Base-by-base conservation (phyloP, 2,888 invertebrate genomes). In the Liopterus haemorrhoidalis region DNA sequence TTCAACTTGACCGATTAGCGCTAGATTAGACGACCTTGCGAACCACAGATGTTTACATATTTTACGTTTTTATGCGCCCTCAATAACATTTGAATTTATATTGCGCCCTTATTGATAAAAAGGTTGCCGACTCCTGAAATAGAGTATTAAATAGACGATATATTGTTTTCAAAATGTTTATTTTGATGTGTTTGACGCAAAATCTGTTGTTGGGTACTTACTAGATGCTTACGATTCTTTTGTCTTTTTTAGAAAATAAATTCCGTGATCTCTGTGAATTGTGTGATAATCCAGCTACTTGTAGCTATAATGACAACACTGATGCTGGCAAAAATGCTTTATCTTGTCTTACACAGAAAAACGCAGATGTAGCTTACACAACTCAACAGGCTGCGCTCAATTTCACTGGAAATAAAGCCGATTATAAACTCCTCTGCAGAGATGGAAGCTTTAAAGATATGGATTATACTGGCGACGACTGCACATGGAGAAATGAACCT, bases 401-500 rank as follows among this genome's bases (percentile, higher is more conserved):
- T 24, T 66, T 62, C 48, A 12, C 18, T 1, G 32, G 11, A 2
- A 50, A 52, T 32, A 9, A 46, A 40, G 52, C 50, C 6, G 43
- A 54, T 19, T 67, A 55, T 46, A 53, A 52, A 41, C 67, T 60
- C 47, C 50, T 67, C 2, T 68, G 68, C 51, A 54, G 57, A 16
- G 53, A 67, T 55, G 65, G 65, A 5, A 54, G 54, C n/a, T 11
- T 57, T 31, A 49, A 54, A 45, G 54, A 55, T 45, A 28, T 46
- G 5, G 27, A 47, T 31, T 19, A 28, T 12, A 28, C 31, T 42
- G 51, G 54, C 24, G 41, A 50, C 14, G 46, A 15, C 0, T 82
- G 82, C 57, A 63, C 73, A 12, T 76, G 82, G 73, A 67, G 79
- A 2, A 70, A 67, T 28, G 81, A 82, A 56, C 79, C 81, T 0